These are phyloP conservation scores for Carollia perspicillata DNA, from an alignment of 2,113 vertebrate species.

Conservation along the genomic window DNA sequence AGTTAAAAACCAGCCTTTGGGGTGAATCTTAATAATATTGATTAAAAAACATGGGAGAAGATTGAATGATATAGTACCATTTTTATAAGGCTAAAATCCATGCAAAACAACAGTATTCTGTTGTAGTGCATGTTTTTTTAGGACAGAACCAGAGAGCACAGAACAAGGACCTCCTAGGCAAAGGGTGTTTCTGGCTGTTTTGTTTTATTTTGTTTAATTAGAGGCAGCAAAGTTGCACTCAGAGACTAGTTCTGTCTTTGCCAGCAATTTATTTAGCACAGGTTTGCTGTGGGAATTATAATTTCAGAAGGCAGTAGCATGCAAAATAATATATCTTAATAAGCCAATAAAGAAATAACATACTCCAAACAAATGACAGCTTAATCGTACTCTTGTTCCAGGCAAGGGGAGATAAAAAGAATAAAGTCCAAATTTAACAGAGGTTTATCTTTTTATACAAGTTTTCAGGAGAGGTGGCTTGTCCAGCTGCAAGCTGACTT, in stretches of 20 bases:
- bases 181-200: background rate
- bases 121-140: no score
- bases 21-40: background rate
- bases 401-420: background rate
- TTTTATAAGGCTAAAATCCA: background rate
- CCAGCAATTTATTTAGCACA: background rate
- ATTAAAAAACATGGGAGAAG: background rate
- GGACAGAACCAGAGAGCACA: background rate
- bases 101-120: background rate
- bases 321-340: background rate
- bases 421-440: background rate
- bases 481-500: background rate
- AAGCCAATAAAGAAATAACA: background rate
- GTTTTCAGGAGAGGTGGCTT: background rate
- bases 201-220: background rate
- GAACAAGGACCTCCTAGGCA: background rate
- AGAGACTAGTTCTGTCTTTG: background rate
- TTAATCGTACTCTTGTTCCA: background rate
- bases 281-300: background rate
- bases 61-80: background rate
- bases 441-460: background rate
- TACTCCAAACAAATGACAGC: background rate
- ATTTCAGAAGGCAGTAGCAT: background rate
- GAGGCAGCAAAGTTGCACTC: background rate
- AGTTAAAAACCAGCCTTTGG: background rate